Conservation (phyloP, 2,888 invertebrate species). For the Nomada hirtipes region DNA sequence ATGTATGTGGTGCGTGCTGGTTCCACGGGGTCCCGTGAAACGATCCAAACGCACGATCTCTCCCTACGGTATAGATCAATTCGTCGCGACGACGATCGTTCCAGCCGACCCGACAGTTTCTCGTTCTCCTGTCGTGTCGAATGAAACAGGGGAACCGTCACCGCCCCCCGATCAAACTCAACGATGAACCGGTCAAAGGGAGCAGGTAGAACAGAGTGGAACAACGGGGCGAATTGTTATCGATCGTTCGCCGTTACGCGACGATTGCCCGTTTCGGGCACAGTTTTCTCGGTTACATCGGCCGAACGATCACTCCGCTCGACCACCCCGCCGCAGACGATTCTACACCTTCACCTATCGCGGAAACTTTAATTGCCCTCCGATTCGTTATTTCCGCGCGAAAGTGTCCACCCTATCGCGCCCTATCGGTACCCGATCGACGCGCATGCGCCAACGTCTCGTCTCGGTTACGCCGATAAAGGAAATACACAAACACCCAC, state of each 20-base stretch:
- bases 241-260: constrained; percentile 10
- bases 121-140: not conserved
- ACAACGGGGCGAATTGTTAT: constrained; percentile 2
- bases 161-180: not conserved
- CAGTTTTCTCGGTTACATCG: not conserved
- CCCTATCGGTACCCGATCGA: not conserved
- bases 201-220: not conserved
- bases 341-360: constrained; percentile 27
- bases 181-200: constrained; percentile 23
- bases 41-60: constrained; percentile 19
- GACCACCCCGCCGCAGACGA: constrained; percentile 2
- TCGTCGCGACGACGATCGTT: not conserved
- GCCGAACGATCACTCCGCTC: constrained; percentile 2
- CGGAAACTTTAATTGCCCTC: constrained; percentile 43
- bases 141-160: not conserved
- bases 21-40: constrained; percentile 55
- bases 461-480: constrained; percentile 35
- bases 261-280: not conserved
- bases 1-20: constrained; percentile 61
- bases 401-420: not conserved
- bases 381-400: constrained; percentile 36
- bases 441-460: constrained; percentile 37
- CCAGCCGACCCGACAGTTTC: not conserved
- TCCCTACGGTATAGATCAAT: constrained; percentile 2
- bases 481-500: constrained; percentile 38